Evolutionary conservation across 2,797 vertebrate genomes (phyloP), one percentile per base, ranked within the genome.

Genomic region (Coregonus ussuriensis): DNA sequence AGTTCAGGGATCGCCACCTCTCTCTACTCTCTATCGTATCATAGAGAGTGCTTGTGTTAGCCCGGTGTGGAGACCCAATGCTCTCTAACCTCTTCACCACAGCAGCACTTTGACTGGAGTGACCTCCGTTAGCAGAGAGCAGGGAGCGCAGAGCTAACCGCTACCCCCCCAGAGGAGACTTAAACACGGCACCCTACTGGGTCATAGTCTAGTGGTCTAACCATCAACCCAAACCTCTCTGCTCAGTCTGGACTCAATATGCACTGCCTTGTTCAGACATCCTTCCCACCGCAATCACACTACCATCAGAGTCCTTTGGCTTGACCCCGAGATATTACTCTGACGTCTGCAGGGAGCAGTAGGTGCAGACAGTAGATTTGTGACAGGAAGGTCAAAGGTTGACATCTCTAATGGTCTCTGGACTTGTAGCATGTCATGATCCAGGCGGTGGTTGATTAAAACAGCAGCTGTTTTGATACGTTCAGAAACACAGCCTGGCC

Each of bases 391-490:
- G 79, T 80, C 80, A 81, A 59, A 47, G 37, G 51, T 62, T 91
- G 88, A 90, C 88, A 84, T 89, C 89, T 89, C 89, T 92, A 93
- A 94, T 93, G 91, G 91, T 21, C 90, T 91, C 88, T 91, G 88
- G 84, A 85, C 81, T 86, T n/a, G 77, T 78, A 84, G 53, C 74
- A 5, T 75, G 59, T 84, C 59, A 78, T 18, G 84, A 87, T 90
- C 90, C 80, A 79, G 85, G 87, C 85, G 77, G 83, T 82, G 18
- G 77, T 41, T 15, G 25, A 68, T 7, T 35, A 52, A 15, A 75
- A 66, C 14, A 35, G n/a, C 37, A 13, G 53, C 90, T 54, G 81
- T 91, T 92, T 91, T 89, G 90, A 91, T 91, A 90, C 84, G 85
- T 84, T 86, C 88, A 76, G 81, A 15, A 72, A 54, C 71, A n/a